These are phyloP conservation scores for Paedocypris micromegethes DNA, from an alignment of 2,797 vertebrate genomes.

Conservation along the genomic window DNA sequence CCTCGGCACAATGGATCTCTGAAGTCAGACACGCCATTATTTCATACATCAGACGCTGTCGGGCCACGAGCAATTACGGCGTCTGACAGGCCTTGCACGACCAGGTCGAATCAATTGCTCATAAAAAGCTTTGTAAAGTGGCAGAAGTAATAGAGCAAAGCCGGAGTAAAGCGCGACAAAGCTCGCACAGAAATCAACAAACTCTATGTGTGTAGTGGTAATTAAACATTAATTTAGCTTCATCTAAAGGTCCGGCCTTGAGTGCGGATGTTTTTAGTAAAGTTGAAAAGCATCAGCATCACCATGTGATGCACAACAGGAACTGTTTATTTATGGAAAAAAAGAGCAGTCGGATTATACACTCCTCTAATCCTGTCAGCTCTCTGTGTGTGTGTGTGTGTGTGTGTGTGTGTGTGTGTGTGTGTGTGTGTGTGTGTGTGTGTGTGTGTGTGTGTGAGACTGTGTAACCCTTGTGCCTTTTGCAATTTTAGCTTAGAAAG, in stretches of 20 bases:
- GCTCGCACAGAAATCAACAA: too few species aligned
- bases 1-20: constrained; percentile 1
- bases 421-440: background rate
- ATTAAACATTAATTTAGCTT: too few species aligned
- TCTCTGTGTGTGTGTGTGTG: background rate
- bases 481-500: background rate
- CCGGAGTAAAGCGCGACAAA: too few species aligned
- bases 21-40: background rate
- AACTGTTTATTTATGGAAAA: constrained; percentile 28
- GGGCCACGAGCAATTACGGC: background rate
- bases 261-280: background rate
- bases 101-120: background rate
- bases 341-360: constrained; percentile 24
- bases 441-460: background rate
- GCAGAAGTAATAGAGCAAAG: background rate
- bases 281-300: background rate
- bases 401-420: constrained; percentile 2
- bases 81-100: background rate
- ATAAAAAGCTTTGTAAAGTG: background rate
- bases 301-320: constrained; percentile 3
- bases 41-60: background rate
- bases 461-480: background rate
- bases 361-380: constrained; percentile 18
- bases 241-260: too few species aligned
- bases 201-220: too few species aligned